phyloP scores from a whole-genome alignment of 2,888 invertebrate species.

The Heliconius sara region DNA sequence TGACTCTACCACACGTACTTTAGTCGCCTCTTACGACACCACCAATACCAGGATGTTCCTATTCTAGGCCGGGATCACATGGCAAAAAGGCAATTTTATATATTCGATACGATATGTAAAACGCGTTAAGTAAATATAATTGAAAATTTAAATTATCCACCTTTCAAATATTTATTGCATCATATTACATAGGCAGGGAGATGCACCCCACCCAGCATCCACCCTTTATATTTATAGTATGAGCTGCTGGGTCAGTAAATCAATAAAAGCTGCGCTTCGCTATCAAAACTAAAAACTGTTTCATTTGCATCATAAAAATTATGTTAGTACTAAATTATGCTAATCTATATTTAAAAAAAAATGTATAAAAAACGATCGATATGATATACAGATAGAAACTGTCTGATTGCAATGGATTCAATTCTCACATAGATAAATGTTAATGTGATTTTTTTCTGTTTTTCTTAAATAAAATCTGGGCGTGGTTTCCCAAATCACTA shows the following conservation, averaged over 20 bases:
- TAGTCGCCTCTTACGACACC: no score
- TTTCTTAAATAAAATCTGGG: no score
- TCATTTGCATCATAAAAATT: neutral
- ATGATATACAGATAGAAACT: no score
- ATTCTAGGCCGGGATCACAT: no score
- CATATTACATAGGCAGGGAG: slow-evolving; percentile 2
- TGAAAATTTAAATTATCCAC: neutral
- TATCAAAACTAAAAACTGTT: neutral
- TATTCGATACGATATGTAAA: neutral
- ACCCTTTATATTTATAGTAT: slow-evolving; percentile 21
- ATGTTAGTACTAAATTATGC: neutral
- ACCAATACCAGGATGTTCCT: no score
- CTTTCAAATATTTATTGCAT: neutral
- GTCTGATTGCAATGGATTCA: no score
- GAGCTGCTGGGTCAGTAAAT: slow-evolving; percentile 6
- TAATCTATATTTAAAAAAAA: neutral
- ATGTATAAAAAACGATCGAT: no score
- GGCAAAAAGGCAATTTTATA: no score
- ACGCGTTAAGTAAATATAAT: neutral
- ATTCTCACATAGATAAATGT: no score
- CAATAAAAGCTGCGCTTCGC: slow-evolving; percentile 12
- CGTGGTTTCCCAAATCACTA: no score
- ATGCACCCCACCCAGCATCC: neutral
- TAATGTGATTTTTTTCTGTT: no score
- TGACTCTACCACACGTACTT: no score